Evolutionary conservation across 1,140 invertebrate genomes (phyloP).

Genomic region (Mamestra configurata): DNA sequence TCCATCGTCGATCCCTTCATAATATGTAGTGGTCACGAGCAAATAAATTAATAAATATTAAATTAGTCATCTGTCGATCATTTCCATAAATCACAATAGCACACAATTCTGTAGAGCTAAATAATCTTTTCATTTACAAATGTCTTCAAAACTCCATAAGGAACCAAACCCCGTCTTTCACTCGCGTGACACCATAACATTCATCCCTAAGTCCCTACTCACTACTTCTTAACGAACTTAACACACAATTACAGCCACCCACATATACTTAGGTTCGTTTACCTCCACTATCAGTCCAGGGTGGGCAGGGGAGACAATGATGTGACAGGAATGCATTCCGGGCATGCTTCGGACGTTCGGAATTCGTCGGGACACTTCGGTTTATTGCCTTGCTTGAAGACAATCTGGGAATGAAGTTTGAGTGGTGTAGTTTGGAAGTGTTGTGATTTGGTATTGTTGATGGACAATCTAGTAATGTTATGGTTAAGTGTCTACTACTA

Average conservation of each 20-base stretch:
- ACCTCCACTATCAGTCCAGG: background rate
- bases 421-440: background rate
- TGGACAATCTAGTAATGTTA: too few relatives aligned
- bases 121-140: too few relatives aligned
- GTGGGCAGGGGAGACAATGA: constrained; percentile 7
- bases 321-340: constrained; percentile 63
- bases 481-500: too few relatives aligned
- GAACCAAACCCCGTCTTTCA: background rate
- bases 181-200: background rate
- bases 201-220: background rate
- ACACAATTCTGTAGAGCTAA: too few relatives aligned
- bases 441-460: background rate
- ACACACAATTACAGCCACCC: constrained; percentile 1
- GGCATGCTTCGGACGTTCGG: constrained; percentile 22
- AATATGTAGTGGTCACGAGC: too few relatives aligned
- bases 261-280: constrained; percentile 21
- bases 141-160: too few relatives aligned
- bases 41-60: too few relatives aligned
- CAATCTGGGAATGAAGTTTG: constrained; percentile 15
- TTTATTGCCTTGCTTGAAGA: constrained; percentile 39
- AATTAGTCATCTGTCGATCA: too few relatives aligned
- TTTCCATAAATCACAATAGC: too few relatives aligned
- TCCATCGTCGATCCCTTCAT: too few relatives aligned
- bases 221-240: constrained; percentile 11
- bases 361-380: constrained; percentile 40